Percentiles rank a stretch among this genome's conserved stretches.
Evolutionary conservation across 2,113 vertebrate species (phyloP).

Genomic region (Anoura caudifer): DNA sequence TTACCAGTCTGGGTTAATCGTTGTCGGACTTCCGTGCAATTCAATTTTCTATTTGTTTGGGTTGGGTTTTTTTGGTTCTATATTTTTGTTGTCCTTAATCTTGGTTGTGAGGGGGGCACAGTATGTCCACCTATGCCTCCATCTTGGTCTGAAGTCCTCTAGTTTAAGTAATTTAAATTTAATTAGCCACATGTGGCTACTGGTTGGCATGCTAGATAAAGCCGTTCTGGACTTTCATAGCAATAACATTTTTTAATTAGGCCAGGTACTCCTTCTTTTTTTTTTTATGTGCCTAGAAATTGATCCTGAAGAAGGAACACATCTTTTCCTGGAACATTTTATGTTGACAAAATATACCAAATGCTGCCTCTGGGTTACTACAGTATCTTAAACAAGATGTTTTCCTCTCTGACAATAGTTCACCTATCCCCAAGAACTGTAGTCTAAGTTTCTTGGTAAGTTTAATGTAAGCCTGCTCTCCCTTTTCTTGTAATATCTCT

Average conservation of each 20-base stretch:
- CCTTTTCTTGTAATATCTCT: neutral
- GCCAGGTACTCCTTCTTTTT: neutral
- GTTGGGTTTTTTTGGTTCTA: too few relatives aligned
- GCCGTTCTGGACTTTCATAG: neutral
- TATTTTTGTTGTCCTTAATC: too few relatives aligned
- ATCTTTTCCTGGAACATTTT: neutral
- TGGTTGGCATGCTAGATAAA: neutral
- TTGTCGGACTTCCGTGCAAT: too few relatives aligned
- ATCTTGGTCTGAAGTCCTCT: too few relatives aligned
- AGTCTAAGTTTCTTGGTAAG: neutral
- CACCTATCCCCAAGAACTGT: neutral
- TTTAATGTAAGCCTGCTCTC: neutral
- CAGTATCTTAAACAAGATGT: neutral
- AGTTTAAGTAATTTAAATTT: neutral
- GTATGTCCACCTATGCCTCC: too few relatives aligned
- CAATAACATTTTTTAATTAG: neutral
- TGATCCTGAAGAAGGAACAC: neutral
- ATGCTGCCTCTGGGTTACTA: neutral
- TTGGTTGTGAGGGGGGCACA: too few relatives aligned
- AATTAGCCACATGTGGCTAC: neutral
- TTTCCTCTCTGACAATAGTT: constrained; percentile 26
- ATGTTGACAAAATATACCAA: neutral
- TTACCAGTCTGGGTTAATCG: too few relatives aligned
- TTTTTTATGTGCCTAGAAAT: neutral
- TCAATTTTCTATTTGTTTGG: too few relatives aligned